A percentile compares a stretch with the other conserved stretches of the same genome.
phyloP scores from a whole-genome alignment of 53 echinoderm and acorn worm species.

The Glandiceps talaboti region DNA sequence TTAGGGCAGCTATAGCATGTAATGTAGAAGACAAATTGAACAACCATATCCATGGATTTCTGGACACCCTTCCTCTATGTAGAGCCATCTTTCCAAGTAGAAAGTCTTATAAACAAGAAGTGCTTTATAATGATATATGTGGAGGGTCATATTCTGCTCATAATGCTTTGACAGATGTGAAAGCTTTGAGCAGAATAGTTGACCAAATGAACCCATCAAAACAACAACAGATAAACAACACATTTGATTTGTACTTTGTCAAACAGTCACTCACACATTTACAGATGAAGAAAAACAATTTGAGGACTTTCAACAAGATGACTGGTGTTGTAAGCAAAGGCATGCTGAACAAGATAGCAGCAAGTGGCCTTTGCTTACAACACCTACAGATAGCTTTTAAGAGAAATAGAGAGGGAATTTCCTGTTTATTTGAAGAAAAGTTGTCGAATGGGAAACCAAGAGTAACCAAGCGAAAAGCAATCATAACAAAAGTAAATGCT shows the following conservation, averaged over 20 bases:
- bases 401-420: background rate
- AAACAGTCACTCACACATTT: background rate
- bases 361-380: background rate
- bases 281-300: background rate
- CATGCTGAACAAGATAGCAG: background rate
- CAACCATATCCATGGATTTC: background rate
- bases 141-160: background rate
- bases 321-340: background rate
- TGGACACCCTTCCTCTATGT: background rate
- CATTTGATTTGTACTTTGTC: background rate
- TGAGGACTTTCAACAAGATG: background rate
- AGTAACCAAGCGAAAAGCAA: background rate
- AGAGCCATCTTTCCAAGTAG: background rate
- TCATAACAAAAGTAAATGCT: background rate
- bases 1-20: background rate
- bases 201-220: background rate
- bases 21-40: background rate
- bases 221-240: background rate
- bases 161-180: background rate
- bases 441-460: background rate
- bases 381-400: background rate
- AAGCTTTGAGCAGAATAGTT: background rate
- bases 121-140: background rate
- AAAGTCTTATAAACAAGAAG: background rate
- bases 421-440: background rate